Percentiles rank a stretch among this genome's conserved stretches.
Evolutionary conservation across 2,113 vertebrate species (phyloP).

Genomic region (Leucopternis melanops): DNA sequence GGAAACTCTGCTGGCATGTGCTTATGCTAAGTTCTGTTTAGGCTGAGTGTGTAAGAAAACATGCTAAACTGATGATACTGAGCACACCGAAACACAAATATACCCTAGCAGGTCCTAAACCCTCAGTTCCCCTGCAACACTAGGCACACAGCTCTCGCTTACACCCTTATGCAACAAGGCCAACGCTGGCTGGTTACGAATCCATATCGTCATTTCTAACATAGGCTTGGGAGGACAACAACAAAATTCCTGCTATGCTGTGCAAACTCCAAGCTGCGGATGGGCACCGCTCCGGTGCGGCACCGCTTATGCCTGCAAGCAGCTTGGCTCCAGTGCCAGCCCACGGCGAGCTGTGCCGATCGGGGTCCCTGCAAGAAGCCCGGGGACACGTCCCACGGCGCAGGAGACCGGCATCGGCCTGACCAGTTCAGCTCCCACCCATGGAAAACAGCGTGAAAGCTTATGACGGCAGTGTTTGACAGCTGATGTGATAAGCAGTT

Average conservation of each 20-base stretch:
- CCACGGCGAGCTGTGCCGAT: background rate
- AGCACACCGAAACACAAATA: background rate
- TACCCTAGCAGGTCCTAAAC: background rate
- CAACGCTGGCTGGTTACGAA: background rate
- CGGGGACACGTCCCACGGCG: rapidly evolving
- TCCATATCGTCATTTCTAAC: background rate
- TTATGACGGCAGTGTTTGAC: background rate
- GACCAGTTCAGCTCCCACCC: background rate
- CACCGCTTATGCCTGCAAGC: background rate
- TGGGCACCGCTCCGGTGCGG: background rate
- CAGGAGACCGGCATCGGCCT: background rate
- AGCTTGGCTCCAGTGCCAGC: background rate
- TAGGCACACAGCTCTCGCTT: background rate
- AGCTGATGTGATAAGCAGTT: background rate
- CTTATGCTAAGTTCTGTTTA: background rate
- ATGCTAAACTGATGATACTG: background rate
- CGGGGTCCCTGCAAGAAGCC: background rate
- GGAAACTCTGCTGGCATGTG: background rate
- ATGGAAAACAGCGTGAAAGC: background rate
- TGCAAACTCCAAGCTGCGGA: background rate
- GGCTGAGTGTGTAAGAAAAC: background rate
- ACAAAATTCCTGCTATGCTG: background rate
- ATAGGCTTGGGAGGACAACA: background rate
- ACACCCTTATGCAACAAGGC: background rate
- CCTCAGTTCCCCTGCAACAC: background rate